These are phyloP conservation scores for Limnephilus auricula DNA, from an alignment of 2,888 invertebrate species.

Conservation along the genomic window DNA sequence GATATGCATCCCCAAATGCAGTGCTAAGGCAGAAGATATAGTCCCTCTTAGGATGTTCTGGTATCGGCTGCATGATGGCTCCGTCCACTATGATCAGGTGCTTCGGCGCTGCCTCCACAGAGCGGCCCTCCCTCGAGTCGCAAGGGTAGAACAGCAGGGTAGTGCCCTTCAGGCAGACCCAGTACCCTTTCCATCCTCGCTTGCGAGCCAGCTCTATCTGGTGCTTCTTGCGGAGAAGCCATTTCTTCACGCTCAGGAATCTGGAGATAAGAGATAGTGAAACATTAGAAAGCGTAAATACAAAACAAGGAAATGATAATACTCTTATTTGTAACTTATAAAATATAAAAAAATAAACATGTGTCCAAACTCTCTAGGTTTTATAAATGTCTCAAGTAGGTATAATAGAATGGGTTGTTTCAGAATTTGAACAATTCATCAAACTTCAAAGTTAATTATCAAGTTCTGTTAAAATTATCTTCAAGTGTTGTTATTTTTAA, in stretches of 20 bases:
- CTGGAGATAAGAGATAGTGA: constrained; percentile 76
- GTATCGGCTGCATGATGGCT: constrained; percentile 98
- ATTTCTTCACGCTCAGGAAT: constrained; percentile 98
- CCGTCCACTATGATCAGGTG: constrained; percentile 97
- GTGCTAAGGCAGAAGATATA: constrained; percentile 99
- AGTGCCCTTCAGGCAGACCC: constrained; percentile 98
- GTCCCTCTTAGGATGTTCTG: constrained; percentile 98
- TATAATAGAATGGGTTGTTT: no score
- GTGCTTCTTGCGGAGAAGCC: constrained; percentile 97
- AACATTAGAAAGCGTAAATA: not conserved
- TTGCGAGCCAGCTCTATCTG: constrained; percentile 97
- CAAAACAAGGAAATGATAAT: not conserved
- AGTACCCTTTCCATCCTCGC: constrained; percentile 98
- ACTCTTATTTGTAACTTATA: no score
- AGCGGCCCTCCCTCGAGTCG: constrained; percentile 93
- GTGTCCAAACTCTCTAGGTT: not conserved
- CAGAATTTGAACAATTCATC: no score
- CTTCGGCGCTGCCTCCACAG: constrained; percentile 95
- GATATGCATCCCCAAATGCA: constrained; percentile 97
- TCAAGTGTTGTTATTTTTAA: no score
- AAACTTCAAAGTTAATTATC: no score
- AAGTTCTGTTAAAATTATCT: no score
- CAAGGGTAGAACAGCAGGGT: constrained; percentile 97
- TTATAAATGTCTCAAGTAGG: not conserved
- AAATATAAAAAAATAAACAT: not conserved